Evolutionary conservation across 2,888 invertebrate genomes (phyloP), one percentile per base, ranked within the genome.

Genomic region (Heliothis peltigera): DNA sequence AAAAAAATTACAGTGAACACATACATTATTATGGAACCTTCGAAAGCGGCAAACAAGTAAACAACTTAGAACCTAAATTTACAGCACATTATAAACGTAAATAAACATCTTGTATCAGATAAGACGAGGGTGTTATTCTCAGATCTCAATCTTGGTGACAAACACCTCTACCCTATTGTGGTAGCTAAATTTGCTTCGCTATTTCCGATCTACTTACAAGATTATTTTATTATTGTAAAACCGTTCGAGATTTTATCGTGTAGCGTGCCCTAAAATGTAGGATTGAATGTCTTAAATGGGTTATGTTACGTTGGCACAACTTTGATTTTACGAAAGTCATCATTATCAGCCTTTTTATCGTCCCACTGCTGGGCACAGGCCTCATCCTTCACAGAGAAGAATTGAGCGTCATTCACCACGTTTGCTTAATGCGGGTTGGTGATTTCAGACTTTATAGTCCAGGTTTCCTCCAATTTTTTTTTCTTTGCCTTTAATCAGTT

Each of bases 161-260:
- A 93, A 92, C 94, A 90, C 89, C 89, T 87, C 87, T 86, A 78
- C 73, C 87, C 93, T 87, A 93, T 94, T 94, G 94, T 94, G 88
- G 89, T 81, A 83, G 92, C 91, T 92, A 93, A 95, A 95, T 94
- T 94, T 94, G 94, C 94, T 93, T 89, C 88, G 89, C 90, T 87
- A 90, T 92, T 92, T 90, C 91, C 91, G 93, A 94, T 94, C 91
- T 91, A 87, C 89, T 91, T 88, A 83, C 80, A 79, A 92, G 93
- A 94, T 94, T 91, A 92, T 89, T 90, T 89, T 86, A 86, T 89
- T 90, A 91, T 92, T 92, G 92, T 92, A 84, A 89, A 89, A 88
- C 84, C 86, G 74, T 76, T 82, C 77, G 56, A 82, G 83, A 83
- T 85, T 82, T 71, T 78, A 86, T 82, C 86, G 77, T 79, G 80